These are phyloP conservation scores for Augochlora pura DNA, from an alignment of 1,140 invertebrate species.

Conservation along the genomic window DNA sequence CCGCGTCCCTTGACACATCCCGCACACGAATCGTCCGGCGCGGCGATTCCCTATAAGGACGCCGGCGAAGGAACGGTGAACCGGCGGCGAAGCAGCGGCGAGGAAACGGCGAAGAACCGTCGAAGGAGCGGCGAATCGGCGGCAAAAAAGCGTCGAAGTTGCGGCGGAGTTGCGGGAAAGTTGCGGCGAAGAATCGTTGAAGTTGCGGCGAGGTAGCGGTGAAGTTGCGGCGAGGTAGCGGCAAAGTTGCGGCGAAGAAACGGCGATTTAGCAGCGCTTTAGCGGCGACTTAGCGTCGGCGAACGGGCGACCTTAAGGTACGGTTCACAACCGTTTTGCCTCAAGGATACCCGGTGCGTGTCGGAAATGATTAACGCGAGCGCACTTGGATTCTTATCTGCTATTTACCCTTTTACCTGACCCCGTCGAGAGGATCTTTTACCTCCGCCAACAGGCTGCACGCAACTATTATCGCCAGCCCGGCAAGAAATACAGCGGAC, in stretches of 20 bases:
- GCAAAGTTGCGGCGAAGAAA: no score
- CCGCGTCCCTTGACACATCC: not conserved
- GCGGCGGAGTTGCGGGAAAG: no score
- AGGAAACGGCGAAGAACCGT: no score
- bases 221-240: no score
- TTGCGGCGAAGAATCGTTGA: no score
- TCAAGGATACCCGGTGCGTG: constrained; percentile 35
- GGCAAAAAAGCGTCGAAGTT: no score
- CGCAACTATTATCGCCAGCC: constrained; percentile 6
- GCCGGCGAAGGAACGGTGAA: not conserved
- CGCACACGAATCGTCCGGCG: not conserved
- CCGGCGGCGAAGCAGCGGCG: no score
- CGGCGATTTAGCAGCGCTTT: no score
- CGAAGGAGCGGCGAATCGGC: no score
- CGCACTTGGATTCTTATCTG: constrained; percentile 27
- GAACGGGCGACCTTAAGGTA: not conserved
- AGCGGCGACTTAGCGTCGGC: no score
- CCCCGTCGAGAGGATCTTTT: constrained; percentile 12
- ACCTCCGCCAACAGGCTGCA: not conserved
- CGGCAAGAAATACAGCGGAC: no score
- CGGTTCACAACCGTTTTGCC: not conserved
- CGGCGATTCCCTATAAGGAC: not conserved
- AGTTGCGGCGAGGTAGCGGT: no score
- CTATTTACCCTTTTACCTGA: constrained; percentile 39
- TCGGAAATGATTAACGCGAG: constrained; percentile 39